Conservation (phyloP, 2,797 vertebrate species). For the Eptatretus atami region DNA sequence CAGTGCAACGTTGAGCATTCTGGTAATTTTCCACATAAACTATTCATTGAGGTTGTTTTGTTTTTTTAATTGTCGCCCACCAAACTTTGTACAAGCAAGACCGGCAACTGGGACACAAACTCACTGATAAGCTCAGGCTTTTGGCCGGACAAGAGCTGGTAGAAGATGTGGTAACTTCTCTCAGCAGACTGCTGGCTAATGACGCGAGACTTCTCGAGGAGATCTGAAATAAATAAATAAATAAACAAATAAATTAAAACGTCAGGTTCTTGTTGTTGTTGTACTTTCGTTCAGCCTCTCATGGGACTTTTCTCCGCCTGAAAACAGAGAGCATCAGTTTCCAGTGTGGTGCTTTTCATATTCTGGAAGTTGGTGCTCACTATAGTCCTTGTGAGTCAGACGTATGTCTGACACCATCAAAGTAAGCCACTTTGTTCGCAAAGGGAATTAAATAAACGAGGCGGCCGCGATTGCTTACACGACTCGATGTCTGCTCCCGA, state of each 20-base stretch:
- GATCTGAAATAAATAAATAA: constrained; percentile 12
- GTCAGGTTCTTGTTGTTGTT: neutral
- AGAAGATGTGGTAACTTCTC: constrained; percentile 22
- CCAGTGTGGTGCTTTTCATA: too few relatives aligned
- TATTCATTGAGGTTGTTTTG: neutral
- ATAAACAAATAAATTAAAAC: neutral
- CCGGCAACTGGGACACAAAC: neutral
- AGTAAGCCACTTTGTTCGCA: neutral
- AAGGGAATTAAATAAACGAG: neutral
- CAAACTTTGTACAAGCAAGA: too few relatives aligned
- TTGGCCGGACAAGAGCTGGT: constrained; percentile 23
- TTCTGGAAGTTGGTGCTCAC: too few relatives aligned
- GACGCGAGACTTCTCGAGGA: constrained; percentile 21
- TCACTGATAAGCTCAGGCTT: constrained; percentile 18
- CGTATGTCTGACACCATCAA: too few relatives aligned
- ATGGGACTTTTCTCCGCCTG: neutral
- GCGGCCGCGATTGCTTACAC: constrained; percentile 14
- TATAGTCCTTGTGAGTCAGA: too few relatives aligned
- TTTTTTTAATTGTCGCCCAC: too few relatives aligned
- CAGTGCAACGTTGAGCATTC: constrained; percentile 10
- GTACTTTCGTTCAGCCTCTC: neutral
- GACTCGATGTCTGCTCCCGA: constrained; percentile 21
- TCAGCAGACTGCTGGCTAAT: constrained; percentile 21
- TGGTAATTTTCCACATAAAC: constrained; percentile 9
- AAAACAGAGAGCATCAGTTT: neutral